Evolutionary conservation across 2,888 invertebrate genomes (phyloP), one percentile per base, ranked within the genome.

Genomic region (Cyrtodaria siliqua): DNA sequence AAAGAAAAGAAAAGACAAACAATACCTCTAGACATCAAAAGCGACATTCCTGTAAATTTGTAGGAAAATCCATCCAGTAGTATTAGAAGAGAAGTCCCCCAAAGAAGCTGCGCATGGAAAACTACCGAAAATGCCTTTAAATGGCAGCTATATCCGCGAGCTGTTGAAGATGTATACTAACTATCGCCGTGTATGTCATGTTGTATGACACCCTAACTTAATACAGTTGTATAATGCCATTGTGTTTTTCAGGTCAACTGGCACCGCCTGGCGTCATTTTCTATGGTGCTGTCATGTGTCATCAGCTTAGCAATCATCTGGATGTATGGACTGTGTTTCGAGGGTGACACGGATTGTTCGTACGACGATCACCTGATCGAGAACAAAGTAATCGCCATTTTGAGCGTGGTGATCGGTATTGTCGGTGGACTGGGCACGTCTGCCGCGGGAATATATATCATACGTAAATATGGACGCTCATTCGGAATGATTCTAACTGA

Each of bases 321-420:
- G 79, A 79, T 75, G 71, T 75, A 79, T 18, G 79, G 79, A 12
- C 44, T 79, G 23, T 79, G 79, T 57, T 29, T 75, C n/a, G 62
- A 56, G 55, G 27, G 60, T 0, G 67, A 68, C 2, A 47, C 20
- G 9, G 52, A 42, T 2, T 79, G 79, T 50, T 75, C 79, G 0
- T 79, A 79, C 29, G 55, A 55, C 3, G 42, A 59, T 8, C 38
- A 68, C 24, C 40, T 61, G 14, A 42, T 42, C 16, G 49, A 47
- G n/a, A 79, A 79, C 44, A 57, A 66, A 29, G 56, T 63, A 14
- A 38, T 75, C 14, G 63, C 79, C 24, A 60, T 52, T 8, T 24
- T 68, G 4, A 26, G 24, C 24, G 71, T 75, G 29, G 38, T 29
- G 0, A 26, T 79, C 33, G 74, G 75, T 1, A 3, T 50, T 50